Percentiles rank a stretch among this genome's conserved stretches.
phyloP scores from a whole-genome alignment of 2,888 invertebrate species.

The Drosophila meridiana region DNA sequence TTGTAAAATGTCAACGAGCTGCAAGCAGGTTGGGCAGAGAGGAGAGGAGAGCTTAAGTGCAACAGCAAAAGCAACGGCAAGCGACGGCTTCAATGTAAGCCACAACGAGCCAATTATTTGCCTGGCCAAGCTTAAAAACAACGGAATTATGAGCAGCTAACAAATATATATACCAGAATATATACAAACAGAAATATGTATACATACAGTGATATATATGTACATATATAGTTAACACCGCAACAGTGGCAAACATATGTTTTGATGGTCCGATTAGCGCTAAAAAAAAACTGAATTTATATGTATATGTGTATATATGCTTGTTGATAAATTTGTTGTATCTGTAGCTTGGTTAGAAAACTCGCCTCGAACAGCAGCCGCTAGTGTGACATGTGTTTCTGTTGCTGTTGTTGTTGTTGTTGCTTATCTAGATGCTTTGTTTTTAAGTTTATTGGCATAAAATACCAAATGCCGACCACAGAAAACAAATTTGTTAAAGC shows the following conservation, averaged over 20 bases:
- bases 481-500: slow-evolving; percentile 40
- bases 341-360: slow-evolving; percentile 22
- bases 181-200: background rate
- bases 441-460: slow-evolving; percentile 46
- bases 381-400: slow-evolving; percentile 60
- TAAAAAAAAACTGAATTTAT: slow-evolving; percentile 23
- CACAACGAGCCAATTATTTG: slow-evolving; percentile 70
- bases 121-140: slow-evolving; percentile 61
- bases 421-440: slow-evolving; percentile 56
- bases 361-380: slow-evolving; percentile 24
- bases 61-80: slow-evolving; percentile 29
- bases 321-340: slow-evolving; percentile 7
- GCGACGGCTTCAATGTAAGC: slow-evolving; percentile 42
- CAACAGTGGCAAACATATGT: slow-evolving; percentile 64
- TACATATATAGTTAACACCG: slow-evolving; percentile 28
- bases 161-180: slow-evolving; percentile 18
- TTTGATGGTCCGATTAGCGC: slow-evolving; percentile 65
- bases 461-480: slow-evolving; percentile 41
- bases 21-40: background rate
- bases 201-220: slow-evolving; percentile 4
- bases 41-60: slow-evolving; percentile 18
- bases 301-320: background rate
- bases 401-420: slow-evolving; percentile 8
- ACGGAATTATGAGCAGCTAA: slow-evolving; percentile 64
- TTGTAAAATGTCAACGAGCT: slow-evolving; percentile 63